Conservation (phyloP, 2,797 vertebrate species). For the Neomorphus geoffroyi region DNA sequence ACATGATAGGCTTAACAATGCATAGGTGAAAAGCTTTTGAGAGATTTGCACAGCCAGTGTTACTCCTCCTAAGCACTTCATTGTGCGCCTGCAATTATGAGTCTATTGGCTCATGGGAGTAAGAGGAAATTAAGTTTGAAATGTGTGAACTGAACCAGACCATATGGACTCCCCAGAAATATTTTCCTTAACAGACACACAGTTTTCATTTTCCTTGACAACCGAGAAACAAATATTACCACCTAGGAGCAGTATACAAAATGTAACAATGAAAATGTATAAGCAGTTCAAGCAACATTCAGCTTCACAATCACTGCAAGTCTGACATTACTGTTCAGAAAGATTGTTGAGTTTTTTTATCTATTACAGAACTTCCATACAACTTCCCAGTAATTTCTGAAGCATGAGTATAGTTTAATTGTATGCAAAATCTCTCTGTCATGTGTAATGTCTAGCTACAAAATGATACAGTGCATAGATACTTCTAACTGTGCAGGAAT, state of each 20-base stretch:
- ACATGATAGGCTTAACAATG: neutral
- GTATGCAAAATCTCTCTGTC: neutral
- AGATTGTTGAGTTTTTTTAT: neutral
- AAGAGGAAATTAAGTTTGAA: neutral
- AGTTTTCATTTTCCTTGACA: constrained; percentile 21
- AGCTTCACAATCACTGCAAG: neutral
- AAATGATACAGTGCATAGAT: neutral
- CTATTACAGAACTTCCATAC: neutral
- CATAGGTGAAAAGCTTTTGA: neutral
- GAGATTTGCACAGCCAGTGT: neutral
- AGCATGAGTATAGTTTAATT: neutral
- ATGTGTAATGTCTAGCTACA: neutral
- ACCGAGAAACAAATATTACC: neutral
- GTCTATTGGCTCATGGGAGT: neutral
- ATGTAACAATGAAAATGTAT: neutral
- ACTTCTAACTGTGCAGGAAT: neutral
- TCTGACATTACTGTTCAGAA: neutral
- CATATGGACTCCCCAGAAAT: neutral
- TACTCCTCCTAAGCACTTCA: neutral
- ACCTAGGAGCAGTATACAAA: neutral
- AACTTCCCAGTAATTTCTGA: neutral
- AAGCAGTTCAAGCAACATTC: neutral
- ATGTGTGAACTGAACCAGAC: neutral
- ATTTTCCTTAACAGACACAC: neutral
- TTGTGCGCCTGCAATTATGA: neutral